Conservation (phyloP, 2,888 invertebrate genomes). For the Pogonocherus hispidulus region DNA sequence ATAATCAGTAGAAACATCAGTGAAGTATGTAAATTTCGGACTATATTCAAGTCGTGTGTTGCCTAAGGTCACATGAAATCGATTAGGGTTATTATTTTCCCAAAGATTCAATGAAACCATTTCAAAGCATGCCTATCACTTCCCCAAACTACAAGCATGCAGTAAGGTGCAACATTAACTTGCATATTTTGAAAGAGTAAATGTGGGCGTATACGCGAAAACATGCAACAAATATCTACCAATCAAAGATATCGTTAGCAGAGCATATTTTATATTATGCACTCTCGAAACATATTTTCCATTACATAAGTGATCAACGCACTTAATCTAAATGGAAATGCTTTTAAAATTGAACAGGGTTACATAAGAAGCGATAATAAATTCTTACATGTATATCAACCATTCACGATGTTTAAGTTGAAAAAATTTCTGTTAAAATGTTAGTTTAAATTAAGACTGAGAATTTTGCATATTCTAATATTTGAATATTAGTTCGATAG, state of each 20-base stretch:
- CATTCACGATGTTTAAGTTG: not conserved
- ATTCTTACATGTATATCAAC: not conserved
- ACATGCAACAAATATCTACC: not conserved
- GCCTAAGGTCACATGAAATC: too few species aligned
- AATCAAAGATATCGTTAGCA: not conserved
- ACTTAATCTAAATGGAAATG: constrained; percentile 2
- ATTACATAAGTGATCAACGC: not conserved
- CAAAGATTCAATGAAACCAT: not conserved
- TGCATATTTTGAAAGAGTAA: not conserved
- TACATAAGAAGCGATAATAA: not conserved
- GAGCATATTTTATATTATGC: not conserved
- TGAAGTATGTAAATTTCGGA: too few species aligned
- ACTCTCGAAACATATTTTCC: not conserved
- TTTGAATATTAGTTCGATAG: too few species aligned
- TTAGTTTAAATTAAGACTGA: too few species aligned
- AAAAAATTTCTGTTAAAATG: not conserved
- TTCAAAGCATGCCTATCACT: not conserved
- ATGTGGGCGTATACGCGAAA: not conserved
- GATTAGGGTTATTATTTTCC: not conserved
- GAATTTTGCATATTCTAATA: too few species aligned
- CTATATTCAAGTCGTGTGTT: too few species aligned
- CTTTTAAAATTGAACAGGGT: constrained; percentile 9
- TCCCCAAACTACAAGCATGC: too few species aligned
- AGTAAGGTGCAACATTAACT: not conserved
- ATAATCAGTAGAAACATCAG: too few species aligned